phyloP scores from a whole-genome alignment of 1,140 invertebrate species.

The Aphaenogaster ashmeadi region DNA sequence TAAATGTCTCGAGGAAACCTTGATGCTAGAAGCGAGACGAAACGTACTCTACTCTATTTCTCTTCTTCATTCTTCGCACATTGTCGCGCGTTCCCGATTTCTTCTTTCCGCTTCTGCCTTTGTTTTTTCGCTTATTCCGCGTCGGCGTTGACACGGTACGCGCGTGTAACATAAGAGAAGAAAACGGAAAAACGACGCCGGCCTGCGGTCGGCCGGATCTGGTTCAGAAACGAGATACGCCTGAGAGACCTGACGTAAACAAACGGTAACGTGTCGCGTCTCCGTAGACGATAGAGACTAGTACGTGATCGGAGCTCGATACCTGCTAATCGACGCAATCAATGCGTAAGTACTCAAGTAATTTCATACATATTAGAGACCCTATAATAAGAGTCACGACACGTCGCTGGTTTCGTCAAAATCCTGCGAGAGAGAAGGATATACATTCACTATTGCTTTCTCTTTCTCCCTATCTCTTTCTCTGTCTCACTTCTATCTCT shows the following conservation, averaged over 20 bases:
- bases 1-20: not conserved
- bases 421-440: too few species aligned
- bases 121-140: slow-evolving; percentile 70
- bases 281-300: slow-evolving; percentile 65
- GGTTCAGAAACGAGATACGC: slow-evolving; percentile 86
- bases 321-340: slow-evolving; percentile 37
- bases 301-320: slow-evolving; percentile 64
- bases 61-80: not conserved
- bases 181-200: slow-evolving; percentile 85
- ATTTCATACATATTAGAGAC: slow-evolving; percentile 15
- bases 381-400: too few species aligned
- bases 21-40: not conserved
- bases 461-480: too few species aligned
- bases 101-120: slow-evolving; percentile 25
- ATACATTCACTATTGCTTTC: too few species aligned
- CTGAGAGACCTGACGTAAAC: slow-evolving; percentile 86
- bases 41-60: not conserved
- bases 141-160: slow-evolving; percentile 17
- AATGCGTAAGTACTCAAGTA: slow-evolving; percentile 29
- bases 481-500: too few species aligned
- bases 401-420: too few species aligned
- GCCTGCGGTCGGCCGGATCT: slow-evolving; percentile 84
- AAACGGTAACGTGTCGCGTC: slow-evolving; percentile 79
- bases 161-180: slow-evolving; percentile 72
- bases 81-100: not conserved